These are phyloP conservation scores for Chitala chitala DNA, from an alignment of 2,113 vertebrate species.

Conservation along the genomic window DNA sequence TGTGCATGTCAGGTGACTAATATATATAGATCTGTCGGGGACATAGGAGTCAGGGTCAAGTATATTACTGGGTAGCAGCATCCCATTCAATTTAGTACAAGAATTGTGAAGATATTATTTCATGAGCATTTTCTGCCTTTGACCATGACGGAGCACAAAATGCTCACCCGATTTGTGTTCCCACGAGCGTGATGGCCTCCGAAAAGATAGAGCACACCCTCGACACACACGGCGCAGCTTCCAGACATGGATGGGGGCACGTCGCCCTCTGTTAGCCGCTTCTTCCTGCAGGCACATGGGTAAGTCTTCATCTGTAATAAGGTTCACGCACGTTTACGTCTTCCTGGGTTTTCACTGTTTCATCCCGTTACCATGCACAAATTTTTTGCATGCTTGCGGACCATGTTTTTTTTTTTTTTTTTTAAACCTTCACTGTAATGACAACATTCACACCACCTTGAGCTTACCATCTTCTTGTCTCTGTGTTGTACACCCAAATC, in stretches of 20 bases:
- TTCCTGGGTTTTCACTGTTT: neutral
- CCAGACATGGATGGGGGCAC: slow-evolving; percentile 90
- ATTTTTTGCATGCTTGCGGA: no score
- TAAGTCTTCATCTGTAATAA: neutral
- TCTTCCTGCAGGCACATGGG: slow-evolving; percentile 63
- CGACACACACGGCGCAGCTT: slow-evolving; percentile 85
- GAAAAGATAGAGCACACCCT: slow-evolving; percentile 85
- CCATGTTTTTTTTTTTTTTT: no score
- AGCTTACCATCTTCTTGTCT: slow-evolving; percentile 83
- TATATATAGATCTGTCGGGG: no score
- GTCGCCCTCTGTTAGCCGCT: slow-evolving; percentile 73
- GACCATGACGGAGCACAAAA: neutral
- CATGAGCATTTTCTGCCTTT: neutral
- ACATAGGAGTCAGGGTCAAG: no score
- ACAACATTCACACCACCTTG: no score
- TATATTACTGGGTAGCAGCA: no score
- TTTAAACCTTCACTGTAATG: no score
- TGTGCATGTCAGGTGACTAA: no score
- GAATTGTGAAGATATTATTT: no score
- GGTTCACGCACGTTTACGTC: neutral
- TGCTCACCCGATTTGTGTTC: slow-evolving; percentile 85
- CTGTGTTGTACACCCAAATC: slow-evolving; percentile 93
- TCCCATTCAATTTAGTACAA: no score
- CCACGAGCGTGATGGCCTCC: slow-evolving; percentile 88
- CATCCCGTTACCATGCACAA: no score